Evolutionary conservation across 2,113 vertebrate genomes (phyloP).

Genomic region (Sceloporus undulatus): DNA sequence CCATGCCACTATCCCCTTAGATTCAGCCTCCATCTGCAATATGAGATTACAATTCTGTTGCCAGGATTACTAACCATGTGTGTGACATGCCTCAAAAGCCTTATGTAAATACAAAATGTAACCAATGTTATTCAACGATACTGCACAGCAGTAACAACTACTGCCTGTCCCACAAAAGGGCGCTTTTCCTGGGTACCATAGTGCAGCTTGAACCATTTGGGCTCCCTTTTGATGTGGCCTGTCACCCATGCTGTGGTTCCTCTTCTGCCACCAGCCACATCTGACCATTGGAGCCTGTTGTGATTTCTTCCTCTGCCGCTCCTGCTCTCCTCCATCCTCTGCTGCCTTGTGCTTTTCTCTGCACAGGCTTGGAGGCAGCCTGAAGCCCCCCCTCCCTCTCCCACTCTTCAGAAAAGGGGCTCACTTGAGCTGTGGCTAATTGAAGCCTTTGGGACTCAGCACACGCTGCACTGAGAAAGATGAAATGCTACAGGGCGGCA

Average conservation of each 20-base stretch:
- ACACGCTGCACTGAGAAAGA: slow-evolving; percentile 9
- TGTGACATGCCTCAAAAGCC: background rate
- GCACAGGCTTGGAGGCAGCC: background rate
- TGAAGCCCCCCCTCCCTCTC: background rate
- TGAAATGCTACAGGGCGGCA: slow-evolving; percentile 22
- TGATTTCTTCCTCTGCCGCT: too few relatives aligned
- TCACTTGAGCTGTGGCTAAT: slow-evolving; percentile 22
- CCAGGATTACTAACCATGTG: background rate
- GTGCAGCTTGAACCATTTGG: too few relatives aligned
- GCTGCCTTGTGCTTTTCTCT: background rate
- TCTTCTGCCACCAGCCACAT: background rate
- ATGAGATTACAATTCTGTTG: background rate
- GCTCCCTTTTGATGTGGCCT: background rate
- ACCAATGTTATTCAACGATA: too few relatives aligned
- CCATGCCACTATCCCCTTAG: background rate
- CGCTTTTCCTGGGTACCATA: background rate
- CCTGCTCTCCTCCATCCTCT: background rate
- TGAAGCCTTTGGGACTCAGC: slow-evolving; percentile 28
- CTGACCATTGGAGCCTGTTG: background rate
- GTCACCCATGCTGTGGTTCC: background rate
- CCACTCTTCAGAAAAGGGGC: background rate
- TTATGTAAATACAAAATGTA: background rate
- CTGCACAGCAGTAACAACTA: background rate
- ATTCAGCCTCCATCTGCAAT: background rate
- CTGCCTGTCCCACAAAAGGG: background rate